phyloP scores from a whole-genome alignment of 2,113 vertebrate species.

The Pangasianodon hypophthalmus region DNA sequence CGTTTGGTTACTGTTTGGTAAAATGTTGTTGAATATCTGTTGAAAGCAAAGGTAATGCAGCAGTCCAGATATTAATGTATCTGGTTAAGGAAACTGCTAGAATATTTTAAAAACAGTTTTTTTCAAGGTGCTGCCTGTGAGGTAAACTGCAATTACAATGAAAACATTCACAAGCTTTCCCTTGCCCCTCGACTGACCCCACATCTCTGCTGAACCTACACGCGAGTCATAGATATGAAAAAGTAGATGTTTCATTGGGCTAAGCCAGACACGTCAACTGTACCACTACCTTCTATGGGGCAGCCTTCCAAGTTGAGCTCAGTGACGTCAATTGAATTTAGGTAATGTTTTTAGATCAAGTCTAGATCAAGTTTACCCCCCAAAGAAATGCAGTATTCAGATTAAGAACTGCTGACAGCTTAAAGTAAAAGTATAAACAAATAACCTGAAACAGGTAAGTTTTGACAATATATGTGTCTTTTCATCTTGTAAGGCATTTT shows the following conservation, averaged over 20 bases:
- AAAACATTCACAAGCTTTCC: background rate
- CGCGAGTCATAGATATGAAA: slow-evolving; percentile 2
- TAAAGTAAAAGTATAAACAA: background rate
- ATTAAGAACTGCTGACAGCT: background rate
- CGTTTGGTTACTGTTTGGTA: background rate
- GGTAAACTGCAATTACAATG: background rate
- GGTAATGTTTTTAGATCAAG: background rate
- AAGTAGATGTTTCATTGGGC: background rate
- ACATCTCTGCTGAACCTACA: background rate
- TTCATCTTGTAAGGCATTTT: background rate
- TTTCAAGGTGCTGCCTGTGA: background rate
- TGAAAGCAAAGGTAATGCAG: background rate
- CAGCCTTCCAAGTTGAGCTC: background rate
- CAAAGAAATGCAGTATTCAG: background rate
- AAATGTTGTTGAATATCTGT: background rate
- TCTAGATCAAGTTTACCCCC: background rate
- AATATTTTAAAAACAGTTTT: background rate
- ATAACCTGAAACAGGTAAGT: background rate
- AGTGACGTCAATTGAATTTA: background rate
- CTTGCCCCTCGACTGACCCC: background rate
- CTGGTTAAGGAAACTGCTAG: background rate
- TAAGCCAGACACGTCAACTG: background rate
- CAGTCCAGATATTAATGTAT: background rate
- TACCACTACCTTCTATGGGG: background rate
- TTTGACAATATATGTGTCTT: background rate